These are phyloP conservation scores for Adoxophyes honmai DNA, from an alignment of 1,140 invertebrate species.

Conservation along the genomic window DNA sequence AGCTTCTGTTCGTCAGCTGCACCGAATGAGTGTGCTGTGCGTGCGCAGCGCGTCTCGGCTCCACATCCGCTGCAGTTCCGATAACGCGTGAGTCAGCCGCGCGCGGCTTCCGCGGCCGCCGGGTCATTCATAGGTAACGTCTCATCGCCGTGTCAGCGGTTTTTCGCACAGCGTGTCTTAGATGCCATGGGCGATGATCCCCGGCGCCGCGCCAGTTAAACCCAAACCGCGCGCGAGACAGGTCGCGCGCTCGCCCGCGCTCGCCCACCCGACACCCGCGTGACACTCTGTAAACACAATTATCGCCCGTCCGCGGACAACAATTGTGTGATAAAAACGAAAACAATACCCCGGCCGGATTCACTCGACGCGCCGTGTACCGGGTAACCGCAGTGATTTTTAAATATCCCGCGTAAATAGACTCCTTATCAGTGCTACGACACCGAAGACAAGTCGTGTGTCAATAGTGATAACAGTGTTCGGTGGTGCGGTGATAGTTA, in stretches of 20 bases:
- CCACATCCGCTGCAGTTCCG: constrained; percentile 59
- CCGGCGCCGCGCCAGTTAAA: constrained; percentile 32
- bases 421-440: background rate
- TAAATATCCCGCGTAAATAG: constrained; percentile 13
- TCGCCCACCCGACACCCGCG: constrained; percentile 25
- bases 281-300: constrained; percentile 33
- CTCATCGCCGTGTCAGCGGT: constrained; percentile 38
- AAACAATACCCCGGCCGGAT: constrained; percentile 40
- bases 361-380: constrained; percentile 20
- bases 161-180: constrained; percentile 36
- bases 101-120: constrained; percentile 31
- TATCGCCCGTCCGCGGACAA: constrained; percentile 26
- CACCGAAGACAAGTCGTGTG: constrained; percentile 16
- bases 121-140: constrained; percentile 33
- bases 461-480: constrained; percentile 25
- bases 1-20: constrained; percentile 54
- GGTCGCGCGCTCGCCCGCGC: constrained; percentile 2
- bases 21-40: constrained; percentile 39
- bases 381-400: constrained; percentile 30
- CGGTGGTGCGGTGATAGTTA: constrained; percentile 19
- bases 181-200: constrained; percentile 23
- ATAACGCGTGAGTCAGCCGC: constrained; percentile 61
- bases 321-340: constrained; percentile 37
- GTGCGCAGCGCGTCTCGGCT: constrained; percentile 37
- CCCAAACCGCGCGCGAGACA: constrained; percentile 25